Percentiles rank a stretch among this genome's conserved stretches.
Conservation (phyloP, 2,888 invertebrate species). For the Plagodis pulveraria region DNA sequence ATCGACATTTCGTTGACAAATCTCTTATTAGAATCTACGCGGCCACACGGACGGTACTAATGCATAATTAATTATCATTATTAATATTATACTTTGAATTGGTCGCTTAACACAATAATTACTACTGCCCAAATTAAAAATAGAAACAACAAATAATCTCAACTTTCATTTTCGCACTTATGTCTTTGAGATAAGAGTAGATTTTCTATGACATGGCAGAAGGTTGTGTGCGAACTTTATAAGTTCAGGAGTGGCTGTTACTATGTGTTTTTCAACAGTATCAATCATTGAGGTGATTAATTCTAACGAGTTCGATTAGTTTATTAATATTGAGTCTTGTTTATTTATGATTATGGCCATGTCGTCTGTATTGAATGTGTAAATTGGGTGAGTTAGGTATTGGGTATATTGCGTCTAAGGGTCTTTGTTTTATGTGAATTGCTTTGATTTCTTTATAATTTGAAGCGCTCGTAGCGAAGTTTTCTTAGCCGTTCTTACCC, state of each 20-base stretch:
- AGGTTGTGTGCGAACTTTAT: slow-evolving; percentile 2
- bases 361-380: slow-evolving; percentile 7
- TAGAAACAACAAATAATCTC: slow-evolving; percentile 10
- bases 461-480: too few species aligned
- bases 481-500: too few species aligned
- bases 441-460: too few species aligned
- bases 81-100: slow-evolving; percentile 63
- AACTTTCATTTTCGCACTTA: slow-evolving; percentile 16
- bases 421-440: too few species aligned
- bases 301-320: slow-evolving; percentile 23
- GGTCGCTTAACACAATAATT: slow-evolving; percentile 54
- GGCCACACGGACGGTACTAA: slow-evolving; percentile 71
- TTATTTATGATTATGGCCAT: slow-evolving; percentile 15
- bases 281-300: slow-evolving; percentile 27
- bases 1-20: slow-evolving; percentile 69
- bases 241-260: slow-evolving; percentile 8
- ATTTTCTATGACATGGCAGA: background rate
- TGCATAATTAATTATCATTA: slow-evolving; percentile 71
- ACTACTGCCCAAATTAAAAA: slow-evolving; percentile 27
- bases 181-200: slow-evolving; percentile 8
- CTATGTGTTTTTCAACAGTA: slow-evolving; percentile 24
- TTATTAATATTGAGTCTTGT: slow-evolving; percentile 14
- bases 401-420: too few species aligned
- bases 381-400: background rate
- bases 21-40: slow-evolving; percentile 66